Base-by-base conservation (phyloP, 1,140 invertebrate species). In the Drosophila lowei region DNA sequence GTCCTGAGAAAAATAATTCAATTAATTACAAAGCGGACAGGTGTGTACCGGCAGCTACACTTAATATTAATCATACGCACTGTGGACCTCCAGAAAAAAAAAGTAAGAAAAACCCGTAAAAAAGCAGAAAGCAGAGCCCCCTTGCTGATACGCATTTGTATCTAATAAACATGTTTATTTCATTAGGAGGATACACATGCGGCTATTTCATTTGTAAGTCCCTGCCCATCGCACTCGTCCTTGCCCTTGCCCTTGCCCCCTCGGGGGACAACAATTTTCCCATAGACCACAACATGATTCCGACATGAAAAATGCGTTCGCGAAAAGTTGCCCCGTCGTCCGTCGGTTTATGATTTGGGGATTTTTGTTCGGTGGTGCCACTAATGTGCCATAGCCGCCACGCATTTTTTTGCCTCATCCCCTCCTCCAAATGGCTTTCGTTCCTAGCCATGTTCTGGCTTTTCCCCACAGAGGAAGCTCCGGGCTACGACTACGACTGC, bases 131-230 rank as follows among this genome's bases (percentile, higher is more conserved):
- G 46, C 47, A 60, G 8, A 49, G 38, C 34, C 34, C 52, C 71
- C 73, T 68, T 48, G 70, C 62, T 62, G 81, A 72, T 59, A 76
- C 67, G 53, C 83, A 74, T 75, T 88, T 49, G 68, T 78, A 88
- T 86, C 78, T 86, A 81, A 86, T 83, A 86, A 86, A 86, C 83
- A 86, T 86, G 83, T 88, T 86, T 88, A 86, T 86, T 86, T 86
- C 83, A 86, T 86, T 89, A 86, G 79, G 8, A 65, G 62, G 66
- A 38, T 38, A 73, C 81, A 86, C 80, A 86, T 70, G 80, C 74
- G 70, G 75, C 71, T 72, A 83, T 68, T 81, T 68, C 46, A 47
- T 63, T 42, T 28, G 55, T 58, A 48, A 13, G 30, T 47, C 57
- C 52, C 62, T 53, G 5, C 30, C 30, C 52, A 5, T 13, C 13